Conservation (phyloP, 2,113 vertebrate genomes). For the Choloepus hoffmanni region DNA sequence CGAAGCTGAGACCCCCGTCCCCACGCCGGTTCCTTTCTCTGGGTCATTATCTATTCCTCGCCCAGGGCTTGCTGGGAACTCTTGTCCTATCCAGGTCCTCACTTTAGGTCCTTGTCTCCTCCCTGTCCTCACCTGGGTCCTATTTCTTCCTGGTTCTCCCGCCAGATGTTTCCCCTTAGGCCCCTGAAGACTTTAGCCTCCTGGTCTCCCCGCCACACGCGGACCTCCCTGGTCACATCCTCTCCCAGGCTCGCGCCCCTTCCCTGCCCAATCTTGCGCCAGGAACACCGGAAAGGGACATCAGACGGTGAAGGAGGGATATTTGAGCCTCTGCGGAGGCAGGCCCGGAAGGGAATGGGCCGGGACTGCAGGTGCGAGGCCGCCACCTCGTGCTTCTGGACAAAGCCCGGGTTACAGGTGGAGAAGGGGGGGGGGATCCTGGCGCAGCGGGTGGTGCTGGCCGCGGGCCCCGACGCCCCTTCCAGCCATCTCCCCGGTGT, state of each 20-base stretch:
- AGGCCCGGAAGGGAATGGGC: conserved; percentile 57
- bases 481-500: conserved; percentile 78
- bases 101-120: background rate
- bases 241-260: background rate
- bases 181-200: background rate
- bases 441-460: conserved; percentile 87
- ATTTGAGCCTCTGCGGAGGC: conserved; percentile 86
- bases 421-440: conserved; percentile 83
- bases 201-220: background rate
- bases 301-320: conserved; percentile 90
- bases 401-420: conserved; percentile 77
- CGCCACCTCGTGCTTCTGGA: conserved; percentile 88
- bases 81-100: background rate
- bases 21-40: background rate
- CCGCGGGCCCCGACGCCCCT: conserved; percentile 66
- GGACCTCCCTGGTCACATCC: background rate
- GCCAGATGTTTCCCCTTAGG: background rate
- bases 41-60: background rate
- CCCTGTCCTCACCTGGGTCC: background rate
- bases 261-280: background rate
- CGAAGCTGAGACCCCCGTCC: background rate
- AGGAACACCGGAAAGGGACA: conserved; percentile 92
- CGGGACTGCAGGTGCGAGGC: conserved; percentile 89
- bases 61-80: background rate
- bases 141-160: background rate